Percentiles rank a stretch among this genome's conserved stretches.
Evolutionary conservation across 2,113 vertebrate genomes (phyloP).

Genomic region (Lethenteron camtschaticum): DNA sequence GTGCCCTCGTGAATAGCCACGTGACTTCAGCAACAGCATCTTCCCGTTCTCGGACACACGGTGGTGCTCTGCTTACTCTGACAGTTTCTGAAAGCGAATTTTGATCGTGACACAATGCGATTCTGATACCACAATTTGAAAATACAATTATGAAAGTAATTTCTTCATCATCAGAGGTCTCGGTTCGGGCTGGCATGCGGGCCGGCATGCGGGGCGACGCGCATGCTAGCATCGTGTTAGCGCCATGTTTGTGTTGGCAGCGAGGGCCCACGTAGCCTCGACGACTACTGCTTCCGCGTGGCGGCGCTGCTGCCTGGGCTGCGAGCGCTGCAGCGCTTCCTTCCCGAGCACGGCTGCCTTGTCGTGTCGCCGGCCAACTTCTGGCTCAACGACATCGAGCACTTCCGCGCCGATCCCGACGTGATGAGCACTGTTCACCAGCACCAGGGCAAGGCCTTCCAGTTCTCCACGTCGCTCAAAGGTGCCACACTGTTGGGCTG

Average conservation of each 20-base stretch:
- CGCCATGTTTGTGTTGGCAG: slow-evolving; percentile 17
- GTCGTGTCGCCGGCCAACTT: slow-evolving; percentile 82
- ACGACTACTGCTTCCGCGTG: slow-evolving; percentile 71
- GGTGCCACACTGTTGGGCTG: slow-evolving; percentile 21
- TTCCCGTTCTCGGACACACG: too few relatives aligned
- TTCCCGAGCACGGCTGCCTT: slow-evolving; percentile 80
- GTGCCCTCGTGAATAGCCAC: too few relatives aligned
- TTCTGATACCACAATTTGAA: too few relatives aligned
- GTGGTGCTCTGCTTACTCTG: too few relatives aligned
- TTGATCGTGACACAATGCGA: too few relatives aligned
- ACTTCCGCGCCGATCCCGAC: slow-evolving; percentile 59
- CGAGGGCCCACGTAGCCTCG: slow-evolving; percentile 43
- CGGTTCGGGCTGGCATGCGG: too few relatives aligned
- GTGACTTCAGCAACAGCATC: too few relatives aligned
- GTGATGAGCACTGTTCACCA: slow-evolving; percentile 75
- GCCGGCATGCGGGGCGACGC: too few relatives aligned
- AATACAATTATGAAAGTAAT: too few relatives aligned
- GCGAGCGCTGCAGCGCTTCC: slow-evolving; percentile 42
- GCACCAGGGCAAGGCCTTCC: slow-evolving; percentile 74
- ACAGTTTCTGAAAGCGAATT: too few relatives aligned
- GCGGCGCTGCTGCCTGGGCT: slow-evolving; percentile 68
- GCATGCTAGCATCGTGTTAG: too few relatives aligned
- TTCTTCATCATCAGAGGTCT: too few relatives aligned
- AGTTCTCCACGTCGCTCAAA: slow-evolving; percentile 75
- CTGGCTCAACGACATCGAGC: slow-evolving; percentile 83